Evolutionary conservation across 2,113 vertebrate genomes (phyloP), one percentile per base, ranked within the genome.

Genomic region (Cryptomyrus ogoouensis): DNA sequence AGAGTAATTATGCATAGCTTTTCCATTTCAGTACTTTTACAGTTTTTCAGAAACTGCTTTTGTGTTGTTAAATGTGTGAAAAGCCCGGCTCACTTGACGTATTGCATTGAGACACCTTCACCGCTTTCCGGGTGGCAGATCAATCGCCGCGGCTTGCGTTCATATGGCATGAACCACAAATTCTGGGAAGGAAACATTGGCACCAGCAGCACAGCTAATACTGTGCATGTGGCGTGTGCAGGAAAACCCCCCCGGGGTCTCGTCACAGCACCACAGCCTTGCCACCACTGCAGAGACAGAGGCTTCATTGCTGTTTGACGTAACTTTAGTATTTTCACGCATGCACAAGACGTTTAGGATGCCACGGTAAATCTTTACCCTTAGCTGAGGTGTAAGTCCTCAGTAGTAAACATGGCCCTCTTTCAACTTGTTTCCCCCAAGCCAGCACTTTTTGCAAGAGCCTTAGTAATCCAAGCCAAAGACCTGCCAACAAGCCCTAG

Each of bases 401-500:
- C 90, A 49, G 35, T 46, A 24, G 47, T 74, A 90, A 77, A 88
- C 58, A 88, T 21, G 35, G 80, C 49, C 21, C 56, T 89, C 90
- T 66, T 66, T 91, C 44, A 44, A 84, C 66, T 56, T 74, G 53
- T 47, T 89, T 89, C 88, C 50, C 74, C 88, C 80, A 89, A 74
- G 88, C 88, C 83, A 74, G 46, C 44, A 50, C 53, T 27, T 74
- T 89, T 91, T 35, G 70, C 46, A 39, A 87, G 49, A 86, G 80
- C 70, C 27, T 83, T 24, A 56, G 53, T n/a, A 83, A 86, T 84
- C 88, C 74, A 27, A 89, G 88, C 74, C 42, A 85, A 53, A 86
- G 88, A 52, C 80, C 88, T 91, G 31, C 87, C 44, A 62, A 31
- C 44, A 86, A 47, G 58, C 47, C 35, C 27, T 17, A 89, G 49